Base-by-base conservation (phyloP, 2,888 invertebrate genomes). In the Bedellia somnulentella region DNA sequence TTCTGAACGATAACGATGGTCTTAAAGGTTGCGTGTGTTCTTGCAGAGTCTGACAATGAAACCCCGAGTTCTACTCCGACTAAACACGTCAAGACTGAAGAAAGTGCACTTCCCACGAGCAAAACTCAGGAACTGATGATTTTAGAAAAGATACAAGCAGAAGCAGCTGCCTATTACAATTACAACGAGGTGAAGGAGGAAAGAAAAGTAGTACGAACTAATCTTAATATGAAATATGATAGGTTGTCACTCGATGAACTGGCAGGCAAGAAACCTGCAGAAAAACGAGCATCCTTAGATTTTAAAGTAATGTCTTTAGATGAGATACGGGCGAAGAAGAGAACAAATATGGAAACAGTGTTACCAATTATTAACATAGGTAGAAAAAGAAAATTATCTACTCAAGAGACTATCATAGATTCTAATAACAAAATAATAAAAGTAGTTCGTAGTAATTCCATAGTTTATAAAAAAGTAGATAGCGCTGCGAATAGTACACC, bases 21-120 rank as follows among this genome's bases (percentile, higher is more conserved):
- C n/a, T n/a, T n/a, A n/a, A n/a, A n/a, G 9, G 17, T 16, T 17
- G 24, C 18, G 63, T 81, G 80, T 82, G 79, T 85, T 84, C 81
- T 85, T 85, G 79, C 84, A 87, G 87, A 87, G 68, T 86, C 87
- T 49, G 86, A 87, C 78, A 83, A 79, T 60, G 87, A 87, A 78
- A 85, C 85, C 57, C 79, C 77, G 43, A 80, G 83, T 18, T 68
- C 71, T 33, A 81, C 82, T 40, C 85, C 85, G 36, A 68, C 67
- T 37, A 76, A 78, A 48, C 54, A 54, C 32, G 57, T 52, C 33
- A 59, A 66, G 37, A 18, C 5, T 9, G 39, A 55, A 15, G 68
- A 64, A 25, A 61, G 58, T 28, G 54, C 52, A 4, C 17, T 5
- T 25, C 49, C 45, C 36, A 39, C 40, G 34, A 43, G 49, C 22